These are phyloP conservation scores for Automeris io DNA, from an alignment of 2,888 invertebrate genomes.

Conservation along the genomic window DNA sequence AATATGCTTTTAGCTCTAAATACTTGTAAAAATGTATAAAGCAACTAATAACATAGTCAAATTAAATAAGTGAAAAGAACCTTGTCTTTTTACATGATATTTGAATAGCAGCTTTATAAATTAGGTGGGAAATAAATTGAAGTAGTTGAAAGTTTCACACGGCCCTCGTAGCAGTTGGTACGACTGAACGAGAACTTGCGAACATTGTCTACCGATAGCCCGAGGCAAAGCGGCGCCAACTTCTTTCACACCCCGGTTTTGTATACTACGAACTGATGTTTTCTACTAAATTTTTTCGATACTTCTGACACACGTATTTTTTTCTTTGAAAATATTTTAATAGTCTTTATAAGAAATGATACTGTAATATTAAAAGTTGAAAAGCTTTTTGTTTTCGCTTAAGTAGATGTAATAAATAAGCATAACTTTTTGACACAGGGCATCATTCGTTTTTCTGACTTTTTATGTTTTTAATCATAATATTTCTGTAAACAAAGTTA, in stretches of 20 bases:
- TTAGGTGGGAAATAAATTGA: slow-evolving; percentile 60
- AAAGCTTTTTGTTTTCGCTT: too few species aligned
- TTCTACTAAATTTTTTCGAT: slow-evolving; percentile 41
- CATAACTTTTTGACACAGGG: too few species aligned
- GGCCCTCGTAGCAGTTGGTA: slow-evolving; percentile 31
- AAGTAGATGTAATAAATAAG: too few species aligned
- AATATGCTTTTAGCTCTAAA: too few species aligned
- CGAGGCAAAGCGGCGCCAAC: slow-evolving; percentile 32
- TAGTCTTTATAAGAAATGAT: too few species aligned
- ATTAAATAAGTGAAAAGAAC: not conserved
- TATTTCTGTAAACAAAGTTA: too few species aligned
- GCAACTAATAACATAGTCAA: too few species aligned
- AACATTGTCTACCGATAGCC: slow-evolving; percentile 24
- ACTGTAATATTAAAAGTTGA: too few species aligned
- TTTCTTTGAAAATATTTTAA: too few species aligned
- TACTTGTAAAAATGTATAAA: too few species aligned
- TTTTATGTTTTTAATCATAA: too few species aligned
- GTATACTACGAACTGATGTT: slow-evolving; percentile 36
- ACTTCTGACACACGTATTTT: slow-evolving; percentile 36
- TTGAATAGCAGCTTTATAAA: slow-evolving; percentile 31
- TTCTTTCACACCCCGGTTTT: slow-evolving; percentile 38
- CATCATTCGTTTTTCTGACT: too few species aligned
- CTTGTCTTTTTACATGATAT: not conserved
- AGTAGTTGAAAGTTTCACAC: slow-evolving; percentile 51
- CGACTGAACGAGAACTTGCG: slow-evolving; percentile 25